These are phyloP conservation scores for Lasioglossum oenotherae DNA, from an alignment of 2,888 invertebrate genomes.

Conservation along the genomic window DNA sequence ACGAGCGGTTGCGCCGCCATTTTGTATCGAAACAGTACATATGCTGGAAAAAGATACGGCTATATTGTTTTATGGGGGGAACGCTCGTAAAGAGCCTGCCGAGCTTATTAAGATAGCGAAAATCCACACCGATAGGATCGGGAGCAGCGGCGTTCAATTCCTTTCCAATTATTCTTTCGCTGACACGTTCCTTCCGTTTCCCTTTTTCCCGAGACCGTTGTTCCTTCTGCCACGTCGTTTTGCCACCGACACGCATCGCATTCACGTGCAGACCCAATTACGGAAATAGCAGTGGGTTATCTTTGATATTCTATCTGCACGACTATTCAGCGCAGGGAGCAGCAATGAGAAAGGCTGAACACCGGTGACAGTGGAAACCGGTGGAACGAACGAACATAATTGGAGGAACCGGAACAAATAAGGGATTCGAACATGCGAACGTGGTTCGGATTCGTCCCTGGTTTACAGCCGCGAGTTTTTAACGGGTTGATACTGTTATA, in stretches of 20 bases:
- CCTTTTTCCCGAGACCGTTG: not conserved
- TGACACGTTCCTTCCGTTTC: not conserved
- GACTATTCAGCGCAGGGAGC: slow-evolving; percentile 46
- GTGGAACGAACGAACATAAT: not conserved
- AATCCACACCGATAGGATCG: slow-evolving; percentile 11
- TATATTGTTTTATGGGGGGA: not conserved
- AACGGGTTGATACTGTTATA: not conserved
- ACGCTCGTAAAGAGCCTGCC: not conserved
- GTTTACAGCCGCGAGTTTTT: not conserved
- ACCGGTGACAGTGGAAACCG: not conserved
- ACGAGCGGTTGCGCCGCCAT: no score
- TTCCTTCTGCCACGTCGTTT: slow-evolving; percentile 20
- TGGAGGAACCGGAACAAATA: not conserved
- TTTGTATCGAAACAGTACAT: no score
- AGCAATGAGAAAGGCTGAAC: not conserved
- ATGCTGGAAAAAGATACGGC: no score
- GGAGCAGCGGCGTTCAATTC: not conserved
- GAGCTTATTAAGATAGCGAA: slow-evolving; percentile 11
- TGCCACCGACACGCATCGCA: slow-evolving; percentile 34
- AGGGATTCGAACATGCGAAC: not conserved
- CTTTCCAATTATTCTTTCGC: not conserved
- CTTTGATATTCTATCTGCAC: slow-evolving; percentile 48
- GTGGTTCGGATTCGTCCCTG: not conserved
- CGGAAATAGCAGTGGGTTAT: slow-evolving; percentile 61
- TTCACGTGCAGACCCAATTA: slow-evolving; percentile 61